Conservation (phyloP, 2,888 invertebrate species). For the Escarpia spicata region DNA sequence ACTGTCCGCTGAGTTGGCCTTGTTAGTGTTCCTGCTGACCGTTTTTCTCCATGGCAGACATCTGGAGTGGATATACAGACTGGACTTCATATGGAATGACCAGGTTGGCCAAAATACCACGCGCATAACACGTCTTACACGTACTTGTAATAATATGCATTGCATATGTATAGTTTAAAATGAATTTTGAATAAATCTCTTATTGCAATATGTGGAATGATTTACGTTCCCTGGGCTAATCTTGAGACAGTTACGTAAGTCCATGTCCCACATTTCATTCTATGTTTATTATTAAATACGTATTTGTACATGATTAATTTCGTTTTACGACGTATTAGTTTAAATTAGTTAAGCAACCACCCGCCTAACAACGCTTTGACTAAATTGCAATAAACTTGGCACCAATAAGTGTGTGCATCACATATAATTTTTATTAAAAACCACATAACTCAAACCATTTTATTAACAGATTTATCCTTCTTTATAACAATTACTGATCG, state of each 20-base stretch:
- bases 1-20: constrained; percentile 75
- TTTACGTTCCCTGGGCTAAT: not conserved
- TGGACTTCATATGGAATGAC: constrained; percentile 70
- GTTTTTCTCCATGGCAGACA: constrained; percentile 84
- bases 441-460: no score
- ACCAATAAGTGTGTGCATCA: no score
- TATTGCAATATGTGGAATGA: not conserved
- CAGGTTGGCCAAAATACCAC: constrained; percentile 57
- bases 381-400: no score
- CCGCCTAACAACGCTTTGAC: no score
- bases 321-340: no score
- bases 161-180: not conserved
- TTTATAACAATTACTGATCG: no score
- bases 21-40: constrained; percentile 83
- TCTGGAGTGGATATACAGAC: constrained; percentile 85
- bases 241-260: not conserved
- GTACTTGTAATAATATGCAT: no score
- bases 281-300: no score
- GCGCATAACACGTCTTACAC: not conserved
- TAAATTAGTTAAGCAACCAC: no score
- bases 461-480: no score
- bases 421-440: no score
- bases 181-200: not conserved
- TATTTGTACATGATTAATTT: no score
- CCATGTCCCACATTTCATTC: not conserved